Base-by-base conservation (phyloP, 2,888 invertebrate genomes). In the Chrysolina americana region DNA sequence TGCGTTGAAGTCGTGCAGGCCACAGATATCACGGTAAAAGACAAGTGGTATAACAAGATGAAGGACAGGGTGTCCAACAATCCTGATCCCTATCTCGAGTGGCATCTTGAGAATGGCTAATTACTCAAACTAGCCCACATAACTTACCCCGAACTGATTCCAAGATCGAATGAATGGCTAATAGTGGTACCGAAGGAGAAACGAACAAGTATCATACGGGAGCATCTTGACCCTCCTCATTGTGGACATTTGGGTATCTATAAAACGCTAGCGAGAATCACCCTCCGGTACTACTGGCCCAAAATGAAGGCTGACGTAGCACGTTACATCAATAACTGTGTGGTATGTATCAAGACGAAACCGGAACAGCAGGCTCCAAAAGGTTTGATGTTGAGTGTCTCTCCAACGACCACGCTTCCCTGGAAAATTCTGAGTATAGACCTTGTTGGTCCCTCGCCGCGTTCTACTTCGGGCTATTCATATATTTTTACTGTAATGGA, bases 211-310 rank as follows among this genome's bases (percentile, higher is more conserved):
- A 11, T 78, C 36, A 63, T 76, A 13, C 11, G 44, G 15, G 13
- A 21, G 59, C 50, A 56, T 28, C 82, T 81, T 65, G 80, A 81
- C 36, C 50, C 28, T 28, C 71, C 77, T 5, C 70, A 70, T 15
- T 50, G 76, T 3, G 80, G 79, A 21, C 83, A 82, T 71, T 63
- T 76, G 11, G 80, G 80, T 10, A 71, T 79, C 8, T 76, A 50
- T 36, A 81, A 82, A 71, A 83, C 81, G 2, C 72, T 74, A 11
- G 23, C 64, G 21, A 21, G 74, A 41, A 17, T 81, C 28, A 59
- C 69, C 13, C 28, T 10, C 3, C 11, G 23, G 9, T 81, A 78
- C 72, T 81, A 78, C 56, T 83, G 81, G 83, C 82, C 82, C 2
- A 77, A 73, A 59, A 78, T 82, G 74, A 56, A 63, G 10, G 36